Conservation (phyloP, 2,797 vertebrate genomes). For the Bovichtus diacanthus region DNA sequence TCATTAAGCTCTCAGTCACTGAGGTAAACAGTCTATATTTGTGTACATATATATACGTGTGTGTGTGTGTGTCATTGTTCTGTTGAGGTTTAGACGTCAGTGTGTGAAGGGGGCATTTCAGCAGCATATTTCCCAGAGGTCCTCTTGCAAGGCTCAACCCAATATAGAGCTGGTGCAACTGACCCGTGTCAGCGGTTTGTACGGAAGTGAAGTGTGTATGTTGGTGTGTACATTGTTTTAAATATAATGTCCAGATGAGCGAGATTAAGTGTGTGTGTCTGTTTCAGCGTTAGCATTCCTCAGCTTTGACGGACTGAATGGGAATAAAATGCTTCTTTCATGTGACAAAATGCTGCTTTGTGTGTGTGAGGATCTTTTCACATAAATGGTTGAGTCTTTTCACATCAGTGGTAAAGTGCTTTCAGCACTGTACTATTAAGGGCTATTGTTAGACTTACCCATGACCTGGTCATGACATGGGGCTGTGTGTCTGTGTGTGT, state of each 20-base stretch:
- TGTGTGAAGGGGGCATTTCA: constrained; percentile 67
- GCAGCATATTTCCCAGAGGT: constrained; percentile 75
- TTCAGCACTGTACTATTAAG: constrained; percentile 68
- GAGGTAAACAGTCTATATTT: constrained; percentile 57
- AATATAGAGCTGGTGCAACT: constrained; percentile 51
- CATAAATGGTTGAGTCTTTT: constrained; percentile 49
- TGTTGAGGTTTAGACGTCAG: constrained; percentile 68
- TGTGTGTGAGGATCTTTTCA: constrained; percentile 34
- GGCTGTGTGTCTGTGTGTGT: constrained; percentile 24
- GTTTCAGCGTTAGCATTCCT: constrained; percentile 54
- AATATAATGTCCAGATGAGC: constrained; percentile 12
- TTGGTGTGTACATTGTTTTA: constrained; percentile 34
- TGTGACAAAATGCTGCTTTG: constrained; percentile 49
- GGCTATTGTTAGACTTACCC: constrained; percentile 67
- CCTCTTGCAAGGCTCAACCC: constrained; percentile 44
- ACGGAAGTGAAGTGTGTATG: constrained; percentile 15
- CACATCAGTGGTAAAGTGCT: constrained; percentile 59
- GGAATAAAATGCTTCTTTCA: constrained; percentile 66
- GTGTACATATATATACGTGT: constrained; percentile 25
- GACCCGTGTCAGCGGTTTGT: constrained; percentile 42
- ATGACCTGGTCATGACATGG: constrained; percentile 63
- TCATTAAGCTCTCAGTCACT: constrained; percentile 66
- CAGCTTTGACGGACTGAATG: constrained; percentile 55
- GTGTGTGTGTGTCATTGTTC: constrained; percentile 60
- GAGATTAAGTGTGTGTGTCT: neutral